Conservation (phyloP, 1,140 invertebrate species). For the Eriosoma lanigerum region DNA sequence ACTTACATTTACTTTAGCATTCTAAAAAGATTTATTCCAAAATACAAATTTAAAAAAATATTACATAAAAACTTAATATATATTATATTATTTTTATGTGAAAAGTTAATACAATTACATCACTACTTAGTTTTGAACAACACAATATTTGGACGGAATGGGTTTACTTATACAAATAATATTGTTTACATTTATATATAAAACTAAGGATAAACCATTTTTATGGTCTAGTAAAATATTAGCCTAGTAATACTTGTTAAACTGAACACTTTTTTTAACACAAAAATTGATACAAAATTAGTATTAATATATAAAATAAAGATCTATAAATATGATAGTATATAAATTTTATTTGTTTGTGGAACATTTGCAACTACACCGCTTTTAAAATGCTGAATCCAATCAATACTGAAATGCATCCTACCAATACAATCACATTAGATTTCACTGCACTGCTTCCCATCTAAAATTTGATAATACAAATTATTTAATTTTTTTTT, state of each 20-base stretch:
- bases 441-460: constrained; percentile 52
- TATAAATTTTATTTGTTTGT: too few relatives aligned
- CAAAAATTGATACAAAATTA: too few relatives aligned
- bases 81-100: too few relatives aligned
- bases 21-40: too few relatives aligned
- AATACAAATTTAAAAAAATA: too few relatives aligned
- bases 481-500: not conserved
- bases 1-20: too few relatives aligned
- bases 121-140: not conserved
- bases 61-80: too few relatives aligned
- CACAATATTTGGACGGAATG: not conserved
- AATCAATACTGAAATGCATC: constrained; percentile 13
- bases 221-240: not conserved
- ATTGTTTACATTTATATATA: not conserved
- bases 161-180: constrained; percentile 22
- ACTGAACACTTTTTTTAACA: not conserved
- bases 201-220: not conserved
- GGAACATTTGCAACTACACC: too few relatives aligned
- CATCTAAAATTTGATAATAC: constrained; percentile 38
- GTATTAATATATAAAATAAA: not conserved
- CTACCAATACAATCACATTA: constrained; percentile 23
- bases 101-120: too few relatives aligned
- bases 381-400: not conserved
- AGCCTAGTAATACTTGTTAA: not conserved
- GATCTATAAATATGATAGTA: not conserved